Conservation (phyloP, 1,140 invertebrate species). For the Neuroterus valhalla region DNA sequence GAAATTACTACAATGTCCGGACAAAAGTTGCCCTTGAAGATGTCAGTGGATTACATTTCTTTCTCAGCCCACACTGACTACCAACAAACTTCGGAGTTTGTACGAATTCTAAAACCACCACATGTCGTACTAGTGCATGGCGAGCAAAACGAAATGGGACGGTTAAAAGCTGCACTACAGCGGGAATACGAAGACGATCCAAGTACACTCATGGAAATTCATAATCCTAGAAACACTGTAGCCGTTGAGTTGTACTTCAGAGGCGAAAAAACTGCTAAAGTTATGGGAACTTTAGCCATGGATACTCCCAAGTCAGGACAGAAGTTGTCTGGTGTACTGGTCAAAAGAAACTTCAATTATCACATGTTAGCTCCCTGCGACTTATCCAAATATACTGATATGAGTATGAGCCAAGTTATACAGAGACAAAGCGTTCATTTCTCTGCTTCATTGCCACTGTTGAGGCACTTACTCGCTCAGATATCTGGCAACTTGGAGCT, state of each 20-base stretch:
- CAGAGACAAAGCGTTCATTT: conserved; percentile 94
- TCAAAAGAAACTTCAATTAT: conserved; percentile 99
- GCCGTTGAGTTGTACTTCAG: conserved; percentile 94
- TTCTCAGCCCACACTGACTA: conserved; percentile 99
- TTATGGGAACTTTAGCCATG: conserved; percentile 93
- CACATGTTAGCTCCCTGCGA: conserved; percentile 94
- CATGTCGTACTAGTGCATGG: conserved; percentile 99
- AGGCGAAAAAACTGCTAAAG: conserved; percentile 98
- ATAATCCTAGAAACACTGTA: conserved; percentile 97
- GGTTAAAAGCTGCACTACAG: conserved; percentile 94
- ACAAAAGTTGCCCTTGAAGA: conserved; percentile 96
- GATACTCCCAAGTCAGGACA: conserved; percentile 86
- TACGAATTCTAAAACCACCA: conserved; percentile 93
- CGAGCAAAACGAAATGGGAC: conserved; percentile 98
- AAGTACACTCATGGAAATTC: conserved; percentile 91
- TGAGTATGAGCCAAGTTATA: conserved; percentile 93
- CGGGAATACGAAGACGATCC: conserved; percentile 95
- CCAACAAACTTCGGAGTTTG: conserved; percentile 98
- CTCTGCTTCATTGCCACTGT: conserved; percentile 83
- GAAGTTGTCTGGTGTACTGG: conserved; percentile 92
- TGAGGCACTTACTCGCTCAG: conserved; percentile 90
- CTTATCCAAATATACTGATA: conserved; percentile 96
- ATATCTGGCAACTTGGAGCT: conserved; percentile 88
- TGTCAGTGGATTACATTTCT: conserved; percentile 99
- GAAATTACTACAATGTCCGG: conserved; percentile 97